These are phyloP conservation scores for Thyatira batis DNA, from an alignment of 2,888 invertebrate genomes.

Conservation along the genomic window DNA sequence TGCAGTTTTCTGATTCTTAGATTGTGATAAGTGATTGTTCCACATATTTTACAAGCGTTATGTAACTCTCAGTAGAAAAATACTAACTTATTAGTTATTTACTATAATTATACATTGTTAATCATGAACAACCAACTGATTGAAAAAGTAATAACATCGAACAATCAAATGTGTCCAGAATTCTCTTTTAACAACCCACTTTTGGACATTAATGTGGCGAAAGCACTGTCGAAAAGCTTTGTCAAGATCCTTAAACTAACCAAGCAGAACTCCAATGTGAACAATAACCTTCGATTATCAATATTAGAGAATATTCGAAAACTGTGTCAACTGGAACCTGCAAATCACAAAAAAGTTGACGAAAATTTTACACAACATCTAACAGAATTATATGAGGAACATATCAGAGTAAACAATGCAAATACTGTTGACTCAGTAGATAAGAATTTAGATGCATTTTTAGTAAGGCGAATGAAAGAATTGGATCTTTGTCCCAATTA, in stretches of 20 bases:
- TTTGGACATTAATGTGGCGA: slow-evolving; percentile 60
- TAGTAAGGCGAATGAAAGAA: slow-evolving; percentile 52
- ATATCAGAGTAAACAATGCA: slow-evolving; percentile 23
- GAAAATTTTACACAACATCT: slow-evolving; percentile 49
- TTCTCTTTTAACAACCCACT: slow-evolving; percentile 62
- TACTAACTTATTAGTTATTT: no score
- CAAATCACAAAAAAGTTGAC: slow-evolving; percentile 52
- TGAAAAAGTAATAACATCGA: slow-evolving; percentile 56
- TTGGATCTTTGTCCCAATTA: slow-evolving; percentile 41
- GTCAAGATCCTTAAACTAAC: slow-evolving; percentile 59
- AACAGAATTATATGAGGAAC: slow-evolving; percentile 44
- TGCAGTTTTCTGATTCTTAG: no score
- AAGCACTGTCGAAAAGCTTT: slow-evolving; percentile 61
- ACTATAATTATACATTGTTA: no score
- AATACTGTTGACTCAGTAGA: slow-evolving; percentile 24
- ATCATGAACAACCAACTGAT: slow-evolving; percentile 64
- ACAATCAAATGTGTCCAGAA: slow-evolving; percentile 50
- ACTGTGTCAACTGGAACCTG: slow-evolving; percentile 55
- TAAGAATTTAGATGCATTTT: slow-evolving; percentile 56
- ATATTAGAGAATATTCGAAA: slow-evolving; percentile 62
- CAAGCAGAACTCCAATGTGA: slow-evolving; percentile 46
- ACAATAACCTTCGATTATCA: slow-evolving; percentile 53
- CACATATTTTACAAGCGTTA: no score
- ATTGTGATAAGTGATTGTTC: no score
- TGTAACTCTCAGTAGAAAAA: no score